These are phyloP conservation scores for Pemphredon lugubris DNA, from an alignment of 2,888 invertebrate genomes.

Conservation along the genomic window DNA sequence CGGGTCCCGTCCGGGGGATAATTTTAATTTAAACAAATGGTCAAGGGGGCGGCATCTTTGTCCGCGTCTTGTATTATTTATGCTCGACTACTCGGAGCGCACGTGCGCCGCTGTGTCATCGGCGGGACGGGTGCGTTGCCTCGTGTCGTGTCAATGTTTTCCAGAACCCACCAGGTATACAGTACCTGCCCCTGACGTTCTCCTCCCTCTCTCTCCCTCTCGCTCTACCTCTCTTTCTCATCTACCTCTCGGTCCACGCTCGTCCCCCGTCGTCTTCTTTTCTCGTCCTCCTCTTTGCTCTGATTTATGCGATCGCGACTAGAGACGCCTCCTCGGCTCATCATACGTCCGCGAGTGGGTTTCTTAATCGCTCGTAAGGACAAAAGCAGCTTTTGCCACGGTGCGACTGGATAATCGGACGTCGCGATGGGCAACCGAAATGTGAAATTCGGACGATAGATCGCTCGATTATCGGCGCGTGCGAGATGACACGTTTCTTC, in stretches of 20 bases:
- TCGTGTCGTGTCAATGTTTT: slow-evolving; percentile 76
- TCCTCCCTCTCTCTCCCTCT: slow-evolving; percentile 20
- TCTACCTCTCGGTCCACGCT: neutral
- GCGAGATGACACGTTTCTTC: too few relatives aligned
- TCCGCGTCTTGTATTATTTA: slow-evolving; percentile 81
- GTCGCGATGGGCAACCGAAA: neutral
- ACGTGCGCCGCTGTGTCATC: slow-evolving; percentile 81
- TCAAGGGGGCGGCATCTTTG: slow-evolving; percentile 80
- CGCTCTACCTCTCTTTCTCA: slow-evolving; percentile 4
- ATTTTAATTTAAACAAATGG: slow-evolving; percentile 81
- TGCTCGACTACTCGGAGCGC: slow-evolving; percentile 77
- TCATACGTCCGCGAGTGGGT: slow-evolving; percentile 42
- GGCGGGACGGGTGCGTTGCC: slow-evolving; percentile 73
- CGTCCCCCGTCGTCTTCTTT: slow-evolving; percentile 24
- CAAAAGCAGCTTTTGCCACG: neutral
- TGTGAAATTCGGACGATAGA: too few relatives aligned
- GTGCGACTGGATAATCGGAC: neutral
- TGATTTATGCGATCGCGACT: slow-evolving; percentile 67
- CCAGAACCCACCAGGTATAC: slow-evolving; percentile 72
- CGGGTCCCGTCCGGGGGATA: slow-evolving; percentile 68
- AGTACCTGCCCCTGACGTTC: slow-evolving; percentile 47
- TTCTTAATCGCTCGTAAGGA: slow-evolving; percentile 39
- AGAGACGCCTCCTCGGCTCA: slow-evolving; percentile 59
- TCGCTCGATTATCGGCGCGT: too few relatives aligned
- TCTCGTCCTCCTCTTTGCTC: slow-evolving; percentile 55